Base-by-base conservation (phyloP, 2,888 invertebrate genomes). In the Torymus auratus region DNA sequence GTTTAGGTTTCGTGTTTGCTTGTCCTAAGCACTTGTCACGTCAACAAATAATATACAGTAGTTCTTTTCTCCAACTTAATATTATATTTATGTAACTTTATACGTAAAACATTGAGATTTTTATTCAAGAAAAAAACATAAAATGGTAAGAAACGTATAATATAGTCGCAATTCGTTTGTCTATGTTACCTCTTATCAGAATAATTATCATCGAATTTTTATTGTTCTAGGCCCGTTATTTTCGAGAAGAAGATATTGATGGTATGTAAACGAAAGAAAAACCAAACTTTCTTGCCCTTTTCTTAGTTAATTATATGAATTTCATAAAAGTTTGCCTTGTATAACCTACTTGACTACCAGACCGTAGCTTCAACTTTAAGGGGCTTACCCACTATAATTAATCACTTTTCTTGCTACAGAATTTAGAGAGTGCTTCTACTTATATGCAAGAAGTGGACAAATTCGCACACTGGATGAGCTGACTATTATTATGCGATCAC, bases 391-490 rank as follows among this genome's bases (percentile, higher is more conserved):
- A 64, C 17, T 62, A 41, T 60, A n/a, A 17, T 23, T 69, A 41
- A 65, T 56, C n/a, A 20, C 62, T 67, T 72, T 84, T 83, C 82
- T 41, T 83, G 83, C 93, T 93, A 13, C 91, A 98, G 98, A 98
- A 91, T 98, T 98, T 91, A 95, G 98, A 88, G 98, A 99, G 92
- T 99, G 98, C 88, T 99, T 98, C 92, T 98, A 97, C 90, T 92
- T 99, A 75, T 98, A 98, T 90, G 98, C 98, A 0, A 93, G 97
- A 67, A 96, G 95, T 55, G 98, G 97, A 0, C 95, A 96, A 90
- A 98, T 99, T 73, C 95, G 95, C 17, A 96, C 96, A 0, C 91
- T 98, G 83, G 97, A 98, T 88, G 98, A 98, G 90, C 91, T 99
- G 80, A 97, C 97, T 0, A 95, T 97, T 0, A 97, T 98, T 53